A percentile compares a stretch with the other conserved stretches of the same genome.
Conservation (phyloP, 2,113 vertebrate genomes). For the Hiodon tergisus region DNA sequence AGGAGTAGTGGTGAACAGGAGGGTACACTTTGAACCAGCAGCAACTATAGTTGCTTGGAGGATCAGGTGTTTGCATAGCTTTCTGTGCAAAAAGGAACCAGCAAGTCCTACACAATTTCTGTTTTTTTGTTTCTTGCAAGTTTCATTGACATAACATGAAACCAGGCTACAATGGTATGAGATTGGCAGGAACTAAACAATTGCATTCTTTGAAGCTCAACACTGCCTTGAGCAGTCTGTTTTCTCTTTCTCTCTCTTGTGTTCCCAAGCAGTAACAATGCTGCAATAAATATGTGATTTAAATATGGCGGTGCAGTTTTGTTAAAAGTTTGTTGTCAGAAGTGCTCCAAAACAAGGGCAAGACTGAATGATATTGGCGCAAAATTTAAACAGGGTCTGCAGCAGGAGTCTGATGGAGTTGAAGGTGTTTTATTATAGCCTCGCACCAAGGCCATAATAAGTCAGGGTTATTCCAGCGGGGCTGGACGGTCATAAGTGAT, state of each 20-base stretch:
- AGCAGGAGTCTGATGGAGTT: too few relatives aligned
- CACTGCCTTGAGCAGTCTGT: not conserved
- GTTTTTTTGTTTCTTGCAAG: constrained; percentile 43
- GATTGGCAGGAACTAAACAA: not conserved
- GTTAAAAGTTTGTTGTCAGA: not conserved
- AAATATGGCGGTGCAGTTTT: too few relatives aligned
- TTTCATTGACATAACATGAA: constrained; percentile 44
- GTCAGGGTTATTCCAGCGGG: too few relatives aligned
- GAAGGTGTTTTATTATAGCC: too few relatives aligned
- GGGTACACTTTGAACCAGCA: constrained; percentile 63
- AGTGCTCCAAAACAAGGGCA: not conserved
- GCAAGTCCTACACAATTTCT: constrained; percentile 47
- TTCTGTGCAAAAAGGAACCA: constrained; percentile 67
- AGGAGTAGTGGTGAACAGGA: constrained; percentile 22
- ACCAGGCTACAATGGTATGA: not conserved
- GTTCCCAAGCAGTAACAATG: too few relatives aligned
- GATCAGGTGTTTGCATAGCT: constrained; percentile 72
- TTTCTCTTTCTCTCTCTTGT: too few relatives aligned
- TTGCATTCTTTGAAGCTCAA: too few relatives aligned
- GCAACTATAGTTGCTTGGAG: constrained; percentile 55
- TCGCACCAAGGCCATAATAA: too few relatives aligned
- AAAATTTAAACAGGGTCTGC: too few relatives aligned
- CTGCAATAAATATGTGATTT: too few relatives aligned
- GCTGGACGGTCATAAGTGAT: too few relatives aligned
- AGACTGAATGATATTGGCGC: not conserved